A percentile compares a stretch with the other conserved stretches of the same genome.
Conservation (phyloP, 37 sponge, comb jelly and placozoan species). For the Diacarnus erythraeanus region DNA sequence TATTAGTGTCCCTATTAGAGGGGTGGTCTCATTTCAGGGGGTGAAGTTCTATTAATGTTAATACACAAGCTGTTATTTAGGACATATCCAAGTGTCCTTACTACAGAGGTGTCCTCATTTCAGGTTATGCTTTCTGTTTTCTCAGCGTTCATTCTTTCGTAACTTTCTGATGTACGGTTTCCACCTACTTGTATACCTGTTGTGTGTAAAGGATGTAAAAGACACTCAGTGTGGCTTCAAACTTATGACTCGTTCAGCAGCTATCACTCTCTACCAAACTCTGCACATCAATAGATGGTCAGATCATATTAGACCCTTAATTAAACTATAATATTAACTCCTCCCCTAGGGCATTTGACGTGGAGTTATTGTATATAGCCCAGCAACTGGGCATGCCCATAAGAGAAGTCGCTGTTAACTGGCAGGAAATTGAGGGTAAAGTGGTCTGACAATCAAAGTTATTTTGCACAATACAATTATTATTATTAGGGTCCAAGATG, state of each 20-base stretch:
- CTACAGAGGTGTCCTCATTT: too few relatives aligned
- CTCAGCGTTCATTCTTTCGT: constrained; percentile 84
- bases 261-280: constrained; percentile 60
- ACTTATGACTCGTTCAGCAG: constrained; percentile 86
- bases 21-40: too few relatives aligned
- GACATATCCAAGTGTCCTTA: too few relatives aligned
- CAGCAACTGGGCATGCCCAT: constrained; percentile 85
- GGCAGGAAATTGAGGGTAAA: constrained; percentile 97
- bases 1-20: too few relatives aligned
- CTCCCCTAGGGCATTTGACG: constrained; percentile 94
- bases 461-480: not conserved
- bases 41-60: too few relatives aligned
- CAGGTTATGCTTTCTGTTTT: not conserved
- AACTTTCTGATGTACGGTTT: constrained; percentile 96
- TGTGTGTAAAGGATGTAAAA: constrained; percentile 87
- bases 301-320: not conserved
- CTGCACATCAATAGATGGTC: constrained; percentile 95
- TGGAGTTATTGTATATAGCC: constrained; percentile 93
- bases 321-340: not conserved
- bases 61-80: too few relatives aligned
- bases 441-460: not conserved
- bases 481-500: constrained; percentile 84
- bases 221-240: constrained; percentile 99
- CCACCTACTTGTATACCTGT: constrained; percentile 84
- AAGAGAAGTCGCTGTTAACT: constrained; percentile 94